Conservation (phyloP, 64 coral and sea anemone genomes). For the Montipora efflorescens region DNA sequence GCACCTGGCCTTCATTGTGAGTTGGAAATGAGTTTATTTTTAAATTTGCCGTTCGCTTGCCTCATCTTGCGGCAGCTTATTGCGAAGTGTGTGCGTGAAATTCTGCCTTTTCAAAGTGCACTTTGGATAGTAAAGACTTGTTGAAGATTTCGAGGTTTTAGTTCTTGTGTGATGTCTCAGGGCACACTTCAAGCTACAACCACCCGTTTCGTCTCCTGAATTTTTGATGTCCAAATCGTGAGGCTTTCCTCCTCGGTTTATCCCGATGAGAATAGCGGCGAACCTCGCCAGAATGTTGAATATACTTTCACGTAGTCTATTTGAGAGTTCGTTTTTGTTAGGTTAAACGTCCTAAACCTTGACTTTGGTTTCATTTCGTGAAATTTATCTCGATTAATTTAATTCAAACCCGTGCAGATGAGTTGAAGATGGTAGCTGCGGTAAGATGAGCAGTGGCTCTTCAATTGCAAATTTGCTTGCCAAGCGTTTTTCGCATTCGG, state of each 20-base stretch:
- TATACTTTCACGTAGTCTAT: neutral
- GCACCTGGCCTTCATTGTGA: slow-evolving; percentile 75
- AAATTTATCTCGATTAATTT: slow-evolving; percentile 7
- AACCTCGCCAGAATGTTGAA: neutral
- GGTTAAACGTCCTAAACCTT: neutral
- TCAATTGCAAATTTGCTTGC: neutral
- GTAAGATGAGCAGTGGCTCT: neutral
- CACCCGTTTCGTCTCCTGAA: slow-evolving; percentile 37
- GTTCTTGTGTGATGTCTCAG: neutral
- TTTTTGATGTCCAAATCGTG: slow-evolving; percentile 36
- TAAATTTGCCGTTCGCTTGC: slow-evolving; percentile 23
- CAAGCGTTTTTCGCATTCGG: neutral
- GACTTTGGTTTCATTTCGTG: slow-evolving; percentile 4
- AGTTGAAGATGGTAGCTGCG: neutral
- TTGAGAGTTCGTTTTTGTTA: neutral
- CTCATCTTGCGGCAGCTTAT: neutral
- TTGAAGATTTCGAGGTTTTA: neutral
- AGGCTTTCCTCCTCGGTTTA: neutral
- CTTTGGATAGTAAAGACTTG: neutral
- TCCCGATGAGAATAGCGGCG: neutral
- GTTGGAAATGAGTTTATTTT: slow-evolving; percentile 31
- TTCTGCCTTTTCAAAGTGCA: neutral
- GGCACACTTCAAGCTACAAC: slow-evolving; percentile 6
- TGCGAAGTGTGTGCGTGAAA: neutral
- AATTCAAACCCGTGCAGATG: slow-evolving; percentile 11